Evolutionary conservation across 2,888 invertebrate species (phyloP).

Genomic region (Syrphus vitripennis): DNA sequence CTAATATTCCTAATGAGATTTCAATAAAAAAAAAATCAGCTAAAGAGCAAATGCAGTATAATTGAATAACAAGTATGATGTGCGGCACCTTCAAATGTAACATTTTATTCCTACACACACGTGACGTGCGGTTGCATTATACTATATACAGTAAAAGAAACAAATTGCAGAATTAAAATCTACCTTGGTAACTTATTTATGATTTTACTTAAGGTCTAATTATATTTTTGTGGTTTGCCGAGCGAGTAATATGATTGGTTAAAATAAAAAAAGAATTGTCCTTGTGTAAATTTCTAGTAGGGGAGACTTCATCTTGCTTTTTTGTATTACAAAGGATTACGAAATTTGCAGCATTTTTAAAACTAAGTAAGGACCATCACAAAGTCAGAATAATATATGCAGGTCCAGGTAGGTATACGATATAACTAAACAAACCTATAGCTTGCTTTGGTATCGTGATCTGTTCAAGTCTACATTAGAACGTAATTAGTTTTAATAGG

Average conservation of each 20-base stretch:
- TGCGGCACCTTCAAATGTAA: conserved; percentile 46
- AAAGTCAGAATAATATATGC: neutral
- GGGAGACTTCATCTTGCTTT: conserved; percentile 54
- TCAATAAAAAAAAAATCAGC: conserved; percentile 56
- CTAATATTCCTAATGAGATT: conserved; percentile 63
- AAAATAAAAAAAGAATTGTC: neutral
- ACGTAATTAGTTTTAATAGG: conserved; percentile 17
- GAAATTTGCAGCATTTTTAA: neutral
- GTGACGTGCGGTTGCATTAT: conserved; percentile 57
- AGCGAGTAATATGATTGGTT: conserved; percentile 64
- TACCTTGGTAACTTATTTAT: conserved; percentile 31
- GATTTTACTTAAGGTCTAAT: conserved; percentile 51
- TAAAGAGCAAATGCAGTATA: conserved; percentile 66
- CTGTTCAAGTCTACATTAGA: conserved; percentile 12
- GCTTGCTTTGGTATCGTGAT: neutral
- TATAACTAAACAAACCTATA: neutral
- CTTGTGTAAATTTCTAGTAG: neutral
- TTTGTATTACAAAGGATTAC: conserved; percentile 31
- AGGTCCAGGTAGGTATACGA: no score
- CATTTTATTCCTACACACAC: conserved; percentile 42
- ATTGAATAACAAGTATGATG: conserved; percentile 72
- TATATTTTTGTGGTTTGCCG: conserved; percentile 60
- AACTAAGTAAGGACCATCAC: neutral
- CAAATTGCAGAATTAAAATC: neutral
- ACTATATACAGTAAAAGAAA: neutral